Evolutionary conservation across 2,797 vertebrate genomes (phyloP).

Genomic region (Alosa sapidissima): DNA sequence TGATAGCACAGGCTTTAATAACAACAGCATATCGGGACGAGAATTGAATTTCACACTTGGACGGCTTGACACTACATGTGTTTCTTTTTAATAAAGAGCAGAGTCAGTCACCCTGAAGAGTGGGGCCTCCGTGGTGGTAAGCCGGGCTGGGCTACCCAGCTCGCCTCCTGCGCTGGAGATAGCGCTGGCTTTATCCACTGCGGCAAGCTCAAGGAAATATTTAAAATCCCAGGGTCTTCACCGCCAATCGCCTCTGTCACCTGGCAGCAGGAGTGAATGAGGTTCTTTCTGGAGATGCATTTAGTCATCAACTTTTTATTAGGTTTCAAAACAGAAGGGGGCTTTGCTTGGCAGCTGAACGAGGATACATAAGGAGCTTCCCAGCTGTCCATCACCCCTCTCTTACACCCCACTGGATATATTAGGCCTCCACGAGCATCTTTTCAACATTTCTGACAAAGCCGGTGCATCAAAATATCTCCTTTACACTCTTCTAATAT

Average conservation of each 20-base stretch:
- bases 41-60: conserved; percentile 83
- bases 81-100: conserved; percentile 75
- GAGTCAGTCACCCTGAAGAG: conserved; percentile 60
- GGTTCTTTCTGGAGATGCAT: neutral
- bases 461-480: neutral
- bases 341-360: neutral
- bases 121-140: conserved; percentile 58
- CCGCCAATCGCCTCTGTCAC: neutral
- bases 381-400: neutral
- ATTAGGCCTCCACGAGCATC: neutral
- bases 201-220: neutral
- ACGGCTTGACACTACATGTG: conserved; percentile 74
- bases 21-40: conserved; percentile 75
- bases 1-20: conserved; percentile 77
- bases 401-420: neutral
- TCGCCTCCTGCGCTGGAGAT: neutral
- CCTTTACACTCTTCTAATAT: neutral
- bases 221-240: neutral
- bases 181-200: neutral
- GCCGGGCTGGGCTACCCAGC: conserved; percentile 52
- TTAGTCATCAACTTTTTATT: conserved; percentile 1
- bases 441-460: neutral
- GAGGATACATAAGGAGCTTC: neutral
- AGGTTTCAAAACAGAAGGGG: neutral
- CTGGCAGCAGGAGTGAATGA: conserved; percentile 1